Percentiles rank a stretch among this genome's conserved stretches.
phyloP scores from a whole-genome alignment of 2,797 vertebrate species.

The Myotis pilosus region DNA sequence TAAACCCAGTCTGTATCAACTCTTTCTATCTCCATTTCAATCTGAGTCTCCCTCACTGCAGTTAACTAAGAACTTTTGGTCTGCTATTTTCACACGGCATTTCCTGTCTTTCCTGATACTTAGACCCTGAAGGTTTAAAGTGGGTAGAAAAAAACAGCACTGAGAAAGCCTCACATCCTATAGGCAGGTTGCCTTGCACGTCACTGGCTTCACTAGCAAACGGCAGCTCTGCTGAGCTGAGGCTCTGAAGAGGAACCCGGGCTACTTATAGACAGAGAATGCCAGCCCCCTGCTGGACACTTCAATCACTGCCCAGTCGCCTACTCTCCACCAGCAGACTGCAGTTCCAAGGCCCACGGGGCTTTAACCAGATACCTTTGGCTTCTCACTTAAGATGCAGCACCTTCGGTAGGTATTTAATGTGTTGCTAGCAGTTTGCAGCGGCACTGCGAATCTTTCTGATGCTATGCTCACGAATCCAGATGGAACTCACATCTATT shows the following conservation, averaged over 20 bases:
- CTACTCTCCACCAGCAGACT: neutral
- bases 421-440: neutral
- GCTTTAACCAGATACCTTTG: neutral
- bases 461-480: neutral
- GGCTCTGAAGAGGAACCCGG: conserved; percentile 47
- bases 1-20: neutral
- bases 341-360: too few species aligned
- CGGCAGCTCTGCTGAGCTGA: conserved; percentile 43
- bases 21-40: conserved; percentile 43
- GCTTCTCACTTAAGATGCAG: neutral
- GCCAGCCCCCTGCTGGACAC: conserved; percentile 85
- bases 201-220: conserved; percentile 75
- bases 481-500: neutral
- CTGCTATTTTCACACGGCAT: conserved; percentile 64
- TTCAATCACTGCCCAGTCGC: conserved; percentile 71
- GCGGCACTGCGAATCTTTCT: neutral
- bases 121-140: conserved; percentile 79
- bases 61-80: conserved; percentile 77
- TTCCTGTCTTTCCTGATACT: conserved; percentile 58
- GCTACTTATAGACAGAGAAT: conserved; percentile 72
- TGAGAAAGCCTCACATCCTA: conserved; percentile 77
- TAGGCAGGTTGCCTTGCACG: conserved; percentile 80
- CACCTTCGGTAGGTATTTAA: neutral
- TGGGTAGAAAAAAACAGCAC: conserved; percentile 75
- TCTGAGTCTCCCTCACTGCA: conserved; percentile 11